Evolutionary conservation across 2,888 invertebrate species (phyloP).

Genomic region (Hirtodrosophila histrioides): DNA sequence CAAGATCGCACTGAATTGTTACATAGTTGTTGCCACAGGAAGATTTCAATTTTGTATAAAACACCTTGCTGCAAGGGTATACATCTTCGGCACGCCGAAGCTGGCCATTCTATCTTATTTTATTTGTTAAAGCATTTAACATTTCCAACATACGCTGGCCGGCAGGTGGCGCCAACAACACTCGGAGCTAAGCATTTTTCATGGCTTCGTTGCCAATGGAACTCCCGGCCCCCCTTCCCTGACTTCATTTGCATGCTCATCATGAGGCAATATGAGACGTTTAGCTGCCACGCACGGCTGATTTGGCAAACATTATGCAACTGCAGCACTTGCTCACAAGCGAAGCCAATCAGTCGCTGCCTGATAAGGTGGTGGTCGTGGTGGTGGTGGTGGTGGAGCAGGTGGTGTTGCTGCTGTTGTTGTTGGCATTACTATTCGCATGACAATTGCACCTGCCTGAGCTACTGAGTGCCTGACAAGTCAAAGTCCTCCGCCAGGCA

Average conservation of each 20-base stretch:
- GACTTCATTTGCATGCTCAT: slow-evolving; percentile 9
- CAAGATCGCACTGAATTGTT: no score
- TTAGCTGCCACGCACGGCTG: slow-evolving; percentile 33
- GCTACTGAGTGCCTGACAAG: neutral
- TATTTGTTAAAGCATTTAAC: neutral
- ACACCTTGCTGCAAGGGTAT: no score
- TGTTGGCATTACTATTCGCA: slow-evolving; percentile 1
- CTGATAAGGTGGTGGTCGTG: slow-evolving; percentile 13
- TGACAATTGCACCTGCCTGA: slow-evolving; percentile 6
- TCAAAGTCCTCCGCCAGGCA: slow-evolving; percentile 4
- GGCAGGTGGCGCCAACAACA: slow-evolving; percentile 43
- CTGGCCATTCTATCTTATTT: no score
- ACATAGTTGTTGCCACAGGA: no score
- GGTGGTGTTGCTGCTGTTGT: neutral
- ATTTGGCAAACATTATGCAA: slow-evolving; percentile 59
- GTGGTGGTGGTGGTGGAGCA: no score
- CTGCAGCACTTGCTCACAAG: slow-evolving; percentile 29
- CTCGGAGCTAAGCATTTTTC: slow-evolving; percentile 40
- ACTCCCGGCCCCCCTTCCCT: neutral
- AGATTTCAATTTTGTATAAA: no score
- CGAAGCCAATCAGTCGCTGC: slow-evolving; percentile 54
- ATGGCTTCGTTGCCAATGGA: slow-evolving; percentile 10
- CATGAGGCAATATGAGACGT: slow-evolving; percentile 14
- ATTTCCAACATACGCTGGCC: slow-evolving; percentile 10
- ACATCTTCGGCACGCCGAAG: neutral